phyloP scores from a whole-genome alignment of 2,113 vertebrate genomes.

The Pavo muticus region DNA sequence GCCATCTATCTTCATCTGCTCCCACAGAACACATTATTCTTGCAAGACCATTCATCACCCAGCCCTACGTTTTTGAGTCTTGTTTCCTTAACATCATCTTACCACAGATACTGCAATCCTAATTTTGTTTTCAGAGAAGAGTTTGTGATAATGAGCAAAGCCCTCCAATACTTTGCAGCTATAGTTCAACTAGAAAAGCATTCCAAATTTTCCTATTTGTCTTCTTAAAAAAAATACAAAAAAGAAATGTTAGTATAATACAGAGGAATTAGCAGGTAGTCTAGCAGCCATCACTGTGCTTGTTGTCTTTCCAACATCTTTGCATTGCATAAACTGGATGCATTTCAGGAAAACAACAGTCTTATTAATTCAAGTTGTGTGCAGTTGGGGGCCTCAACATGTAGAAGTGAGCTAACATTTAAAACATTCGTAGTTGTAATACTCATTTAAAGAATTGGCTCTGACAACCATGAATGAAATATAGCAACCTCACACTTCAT shows the following conservation, averaged over 20 bases:
- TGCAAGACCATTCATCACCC: not conserved
- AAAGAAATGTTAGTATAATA: not conserved
- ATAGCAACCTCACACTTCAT: not conserved
- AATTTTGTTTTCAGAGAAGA: not conserved
- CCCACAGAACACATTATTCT: not conserved
- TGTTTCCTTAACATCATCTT: not conserved
- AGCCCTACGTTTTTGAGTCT: not conserved
- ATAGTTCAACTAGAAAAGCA: not conserved
- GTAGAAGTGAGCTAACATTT: not conserved
- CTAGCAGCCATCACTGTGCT: not conserved
- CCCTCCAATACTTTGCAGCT: not conserved
- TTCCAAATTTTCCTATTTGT: not conserved
- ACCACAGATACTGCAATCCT: not conserved
- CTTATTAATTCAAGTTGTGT: not conserved
- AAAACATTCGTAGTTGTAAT: not conserved
- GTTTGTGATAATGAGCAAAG: not conserved
- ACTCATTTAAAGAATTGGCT: not conserved
- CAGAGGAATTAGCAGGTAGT: not conserved
- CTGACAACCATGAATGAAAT: not conserved
- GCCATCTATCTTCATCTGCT: not conserved
- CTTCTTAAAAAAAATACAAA: not conserved
- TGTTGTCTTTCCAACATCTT: not conserved
- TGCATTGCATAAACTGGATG: not conserved
- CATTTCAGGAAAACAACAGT: not conserved
- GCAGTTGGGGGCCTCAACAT: not conserved